These are phyloP conservation scores for Hypothenemus hampei DNA, from an alignment of 1,140 invertebrate species.

Conservation along the genomic window DNA sequence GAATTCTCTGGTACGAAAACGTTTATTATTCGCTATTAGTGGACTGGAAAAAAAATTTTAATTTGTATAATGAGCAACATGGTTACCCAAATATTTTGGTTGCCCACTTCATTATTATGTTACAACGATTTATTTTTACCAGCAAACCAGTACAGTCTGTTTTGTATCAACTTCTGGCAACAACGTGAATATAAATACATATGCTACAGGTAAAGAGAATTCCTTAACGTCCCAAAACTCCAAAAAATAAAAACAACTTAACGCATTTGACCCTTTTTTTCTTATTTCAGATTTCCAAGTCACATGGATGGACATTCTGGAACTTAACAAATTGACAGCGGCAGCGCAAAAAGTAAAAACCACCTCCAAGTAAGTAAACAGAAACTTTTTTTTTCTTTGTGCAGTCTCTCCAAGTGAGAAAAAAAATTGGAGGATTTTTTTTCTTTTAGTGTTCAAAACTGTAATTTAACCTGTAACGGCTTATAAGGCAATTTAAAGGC, in stretches of 20 bases:
- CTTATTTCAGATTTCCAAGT: constrained; percentile 37
- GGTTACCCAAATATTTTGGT: constrained; percentile 19
- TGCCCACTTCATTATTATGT: constrained; percentile 17
- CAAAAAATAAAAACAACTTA: no score
- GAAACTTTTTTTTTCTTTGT: not conserved
- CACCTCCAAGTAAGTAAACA: constrained; percentile 38
- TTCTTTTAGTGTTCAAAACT: not conserved
- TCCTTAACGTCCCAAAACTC: no score
- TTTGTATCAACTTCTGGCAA: no score
- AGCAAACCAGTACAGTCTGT: constrained; percentile 5
- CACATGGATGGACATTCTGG: constrained; percentile 44
- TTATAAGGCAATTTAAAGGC: constrained; percentile 19
- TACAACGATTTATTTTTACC: constrained; percentile 16
- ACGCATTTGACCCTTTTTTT: constrained; percentile 12
- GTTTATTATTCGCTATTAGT: no score
- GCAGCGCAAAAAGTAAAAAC: constrained; percentile 33
- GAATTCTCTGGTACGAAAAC: not conserved
- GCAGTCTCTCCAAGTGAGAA: not conserved
- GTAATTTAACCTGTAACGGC: constrained; percentile 4
- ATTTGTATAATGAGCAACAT: constrained; percentile 15
- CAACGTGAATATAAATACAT: no score
- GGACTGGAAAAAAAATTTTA: not conserved
- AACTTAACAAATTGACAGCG: constrained; percentile 40
- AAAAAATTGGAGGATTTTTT: not conserved
- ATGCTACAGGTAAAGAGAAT: no score